A percentile compares a stretch with the other conserved stretches of the same genome.
phyloP scores from a whole-genome alignment of 1,140 invertebrate genomes.

The Neelides sp. region DNA sequence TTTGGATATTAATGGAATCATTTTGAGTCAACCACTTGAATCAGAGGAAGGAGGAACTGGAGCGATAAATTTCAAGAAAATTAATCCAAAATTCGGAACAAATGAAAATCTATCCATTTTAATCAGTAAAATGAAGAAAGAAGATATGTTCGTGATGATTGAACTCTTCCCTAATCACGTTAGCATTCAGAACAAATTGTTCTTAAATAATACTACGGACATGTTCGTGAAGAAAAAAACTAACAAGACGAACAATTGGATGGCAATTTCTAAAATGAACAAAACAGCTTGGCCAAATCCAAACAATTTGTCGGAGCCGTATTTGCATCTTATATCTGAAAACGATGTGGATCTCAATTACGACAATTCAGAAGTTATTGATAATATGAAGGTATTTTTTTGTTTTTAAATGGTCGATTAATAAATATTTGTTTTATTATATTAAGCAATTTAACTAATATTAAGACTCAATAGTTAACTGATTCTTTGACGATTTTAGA shows the following conservation, averaged over 20 bases:
- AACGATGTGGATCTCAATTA: conserved; percentile 21
- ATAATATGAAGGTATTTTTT: conserved; percentile 29
- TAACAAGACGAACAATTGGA: conserved; percentile 2
- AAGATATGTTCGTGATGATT: conserved; percentile 11
- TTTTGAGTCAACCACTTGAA: conserved; percentile 38
- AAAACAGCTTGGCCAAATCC: conserved; percentile 12
- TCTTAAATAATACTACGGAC: conserved; percentile 2
- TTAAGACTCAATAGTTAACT: conserved; percentile 34
- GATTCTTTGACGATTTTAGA: conserved; percentile 36
- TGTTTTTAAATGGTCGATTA: conserved; percentile 36
- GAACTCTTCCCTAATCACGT: conserved; percentile 25
- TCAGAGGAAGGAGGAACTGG: conserved; percentile 37
- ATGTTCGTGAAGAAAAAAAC: too few species aligned
- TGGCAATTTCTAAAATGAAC: not conserved
- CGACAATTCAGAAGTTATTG: conserved; percentile 31
- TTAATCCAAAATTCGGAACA: conserved; percentile 37
- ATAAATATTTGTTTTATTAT: conserved; percentile 36
- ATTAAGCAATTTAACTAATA: conserved; percentile 29
- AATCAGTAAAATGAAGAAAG: not conserved
- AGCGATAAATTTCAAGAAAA: conserved; percentile 36
- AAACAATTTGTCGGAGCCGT: not conserved
- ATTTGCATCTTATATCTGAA: conserved; percentile 20
- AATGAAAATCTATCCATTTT: not conserved
- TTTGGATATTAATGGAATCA: conserved; percentile 37
- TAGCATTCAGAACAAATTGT: conserved; percentile 19